Conservation (phyloP, 2,113 vertebrate species). For the Lates calcarifer region DNA sequence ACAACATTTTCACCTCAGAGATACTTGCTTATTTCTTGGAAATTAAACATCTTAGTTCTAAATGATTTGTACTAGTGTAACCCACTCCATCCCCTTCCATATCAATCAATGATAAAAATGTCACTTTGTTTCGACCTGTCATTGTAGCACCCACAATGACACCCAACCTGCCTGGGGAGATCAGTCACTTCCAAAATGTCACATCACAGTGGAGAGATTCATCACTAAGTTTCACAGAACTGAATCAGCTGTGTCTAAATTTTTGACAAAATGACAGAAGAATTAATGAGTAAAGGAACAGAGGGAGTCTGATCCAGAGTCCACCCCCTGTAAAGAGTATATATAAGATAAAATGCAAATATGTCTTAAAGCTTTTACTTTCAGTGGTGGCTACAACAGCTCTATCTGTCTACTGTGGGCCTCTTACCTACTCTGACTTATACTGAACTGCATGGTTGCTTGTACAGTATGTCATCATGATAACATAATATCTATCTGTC, state of each 20-base stretch:
- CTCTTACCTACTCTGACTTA: not conserved
- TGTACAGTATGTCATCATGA: not conserved
- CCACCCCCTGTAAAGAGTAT: too few species aligned
- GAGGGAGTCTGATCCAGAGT: not conserved
- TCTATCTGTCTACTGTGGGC: not conserved
- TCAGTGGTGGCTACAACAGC: not conserved
- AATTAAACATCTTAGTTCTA: too few species aligned
- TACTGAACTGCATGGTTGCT: not conserved
- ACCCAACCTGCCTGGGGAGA: not conserved
- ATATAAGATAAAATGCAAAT: not conserved
- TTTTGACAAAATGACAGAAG: not conserved
- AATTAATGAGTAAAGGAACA: not conserved
- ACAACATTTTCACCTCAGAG: too few species aligned
- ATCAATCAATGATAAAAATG: not conserved
- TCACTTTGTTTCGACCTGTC: not conserved
- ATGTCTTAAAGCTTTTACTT: constrained; percentile 1
- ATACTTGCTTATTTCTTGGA: too few species aligned
- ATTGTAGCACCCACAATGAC: not conserved
- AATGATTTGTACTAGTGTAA: too few species aligned
- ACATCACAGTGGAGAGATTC: not conserved
- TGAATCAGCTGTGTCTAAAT: not conserved
- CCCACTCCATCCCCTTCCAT: too few species aligned
- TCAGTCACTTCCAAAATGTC: constrained; percentile 13
- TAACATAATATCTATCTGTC: constrained; percentile 35
- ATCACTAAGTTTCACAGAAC: not conserved